Evolutionary conservation across 2,888 invertebrate species (phyloP).

Genomic region (Diaprepes abbreviatus): DNA sequence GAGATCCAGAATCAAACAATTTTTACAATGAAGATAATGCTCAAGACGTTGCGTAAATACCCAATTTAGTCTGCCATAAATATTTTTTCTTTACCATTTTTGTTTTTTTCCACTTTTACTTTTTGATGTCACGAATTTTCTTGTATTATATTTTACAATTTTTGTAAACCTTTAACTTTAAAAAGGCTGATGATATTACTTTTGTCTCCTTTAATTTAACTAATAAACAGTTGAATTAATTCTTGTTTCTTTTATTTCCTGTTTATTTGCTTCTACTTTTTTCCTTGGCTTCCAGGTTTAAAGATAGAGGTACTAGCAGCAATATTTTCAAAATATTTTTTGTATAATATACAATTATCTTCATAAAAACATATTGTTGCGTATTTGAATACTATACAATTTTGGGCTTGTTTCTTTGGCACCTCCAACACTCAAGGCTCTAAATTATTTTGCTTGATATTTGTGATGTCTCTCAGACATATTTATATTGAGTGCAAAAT

Average conservation of each 20-base stretch:
- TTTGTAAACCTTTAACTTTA: conserved; percentile 13
- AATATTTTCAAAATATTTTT: too few relatives aligned
- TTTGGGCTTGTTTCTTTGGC: too few relatives aligned
- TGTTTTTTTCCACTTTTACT: conserved; percentile 4
- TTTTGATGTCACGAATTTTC: conserved; percentile 8
- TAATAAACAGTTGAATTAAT: conserved; percentile 41
- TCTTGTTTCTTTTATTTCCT: conserved; percentile 33
- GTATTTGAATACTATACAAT: too few relatives aligned
- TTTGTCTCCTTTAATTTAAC: conserved; percentile 38
- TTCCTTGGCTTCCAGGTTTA: too few relatives aligned
- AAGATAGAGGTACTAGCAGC: too few relatives aligned
- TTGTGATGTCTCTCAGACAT: too few relatives aligned
- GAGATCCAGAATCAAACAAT: conserved; percentile 29
- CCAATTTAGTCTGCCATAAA: conserved; percentile 28
- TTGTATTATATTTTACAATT: neutral
- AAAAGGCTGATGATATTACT: conserved; percentile 42
- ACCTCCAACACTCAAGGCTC: too few relatives aligned
- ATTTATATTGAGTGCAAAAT: too few relatives aligned
- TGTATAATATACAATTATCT: too few relatives aligned
- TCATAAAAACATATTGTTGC: too few relatives aligned
- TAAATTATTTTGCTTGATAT: too few relatives aligned
- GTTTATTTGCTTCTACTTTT: neutral
- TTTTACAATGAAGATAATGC: conserved; percentile 23
- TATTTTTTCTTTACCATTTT: conserved; percentile 20
- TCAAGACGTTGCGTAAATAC: conserved; percentile 37